These are phyloP conservation scores for Onchidella celtica DNA, from an alignment of 2,888 invertebrate species.

Conservation along the genomic window DNA sequence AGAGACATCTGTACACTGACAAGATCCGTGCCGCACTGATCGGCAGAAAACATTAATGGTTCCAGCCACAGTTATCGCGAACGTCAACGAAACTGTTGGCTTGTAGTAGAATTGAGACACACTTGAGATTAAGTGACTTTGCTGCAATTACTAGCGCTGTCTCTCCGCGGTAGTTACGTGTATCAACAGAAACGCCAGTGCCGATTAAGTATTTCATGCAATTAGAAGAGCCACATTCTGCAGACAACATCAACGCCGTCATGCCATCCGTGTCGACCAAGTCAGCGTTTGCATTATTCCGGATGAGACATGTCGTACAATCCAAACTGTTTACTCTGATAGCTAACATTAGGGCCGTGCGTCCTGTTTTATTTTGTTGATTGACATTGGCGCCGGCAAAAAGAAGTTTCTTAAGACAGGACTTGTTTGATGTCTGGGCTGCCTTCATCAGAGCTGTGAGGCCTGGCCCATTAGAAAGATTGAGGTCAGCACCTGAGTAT, in stretches of 20 bases:
- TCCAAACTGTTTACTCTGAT: neutral
- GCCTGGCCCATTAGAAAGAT: neutral
- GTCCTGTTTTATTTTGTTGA: neutral
- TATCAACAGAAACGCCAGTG: neutral
- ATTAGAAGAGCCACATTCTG: neutral
- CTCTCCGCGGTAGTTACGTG: neutral
- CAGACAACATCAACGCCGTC: neutral
- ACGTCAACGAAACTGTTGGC: no score
- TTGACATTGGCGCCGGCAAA: neutral
- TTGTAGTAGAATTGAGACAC: neutral
- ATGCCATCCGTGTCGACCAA: neutral
- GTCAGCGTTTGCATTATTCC: neutral
- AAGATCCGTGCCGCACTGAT: no score
- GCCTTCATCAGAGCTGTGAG: neutral
- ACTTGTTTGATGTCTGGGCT: neutral
- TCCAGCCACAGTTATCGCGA: no score
- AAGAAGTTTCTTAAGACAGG: neutral
- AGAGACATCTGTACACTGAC: no score
- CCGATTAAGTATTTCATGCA: neutral
- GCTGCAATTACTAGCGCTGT: neutral
- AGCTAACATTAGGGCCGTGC: neutral
- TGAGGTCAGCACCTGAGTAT: neutral
- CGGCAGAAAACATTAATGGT: no score
- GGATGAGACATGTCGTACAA: neutral
- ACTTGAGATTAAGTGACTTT: neutral